These are phyloP conservation scores for Drymodes brunneopygia DNA, from an alignment of 2,113 vertebrate genomes.

Conservation along the genomic window DNA sequence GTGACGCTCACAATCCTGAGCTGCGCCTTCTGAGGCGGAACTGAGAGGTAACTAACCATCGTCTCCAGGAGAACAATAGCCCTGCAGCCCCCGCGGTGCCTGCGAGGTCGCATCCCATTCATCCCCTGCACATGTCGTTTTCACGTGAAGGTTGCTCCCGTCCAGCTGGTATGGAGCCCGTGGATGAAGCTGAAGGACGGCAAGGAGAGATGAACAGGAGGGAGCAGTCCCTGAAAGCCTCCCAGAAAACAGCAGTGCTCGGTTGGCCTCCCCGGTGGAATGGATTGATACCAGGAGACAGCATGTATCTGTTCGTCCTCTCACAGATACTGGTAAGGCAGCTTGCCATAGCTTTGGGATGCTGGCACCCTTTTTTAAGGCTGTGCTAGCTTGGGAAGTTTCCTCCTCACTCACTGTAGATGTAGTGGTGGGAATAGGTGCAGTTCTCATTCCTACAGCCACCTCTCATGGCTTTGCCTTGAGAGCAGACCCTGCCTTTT, in stretches of 20 bases:
- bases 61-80: constrained; percentile 8
- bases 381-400: neutral
- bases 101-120: neutral
- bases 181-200: constrained; percentile 56
- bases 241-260: constrained; percentile 56
- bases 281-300: constrained; percentile 76
- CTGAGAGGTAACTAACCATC: constrained; percentile 44
- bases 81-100: neutral
- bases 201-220: constrained; percentile 33
- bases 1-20: constrained; percentile 63
- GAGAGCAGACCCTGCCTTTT: neutral
- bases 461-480: neutral
- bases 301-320: constrained; percentile 78
- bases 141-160: constrained; percentile 58
- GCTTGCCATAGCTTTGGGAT: neutral
- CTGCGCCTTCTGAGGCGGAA: constrained; percentile 50
- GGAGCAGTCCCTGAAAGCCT: constrained; percentile 59
- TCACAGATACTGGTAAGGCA: constrained; percentile 88
- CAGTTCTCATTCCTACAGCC: neutral
- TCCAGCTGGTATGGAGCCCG: constrained; percentile 65
- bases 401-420: neutral
- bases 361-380: neutral
- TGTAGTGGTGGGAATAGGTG: neutral
- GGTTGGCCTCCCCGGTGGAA: constrained; percentile 72
- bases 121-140: neutral